A percentile compares a stretch with the other conserved stretches of the same genome.
phyloP scores from a whole-genome alignment of 35 echinoderm and acorn worm genomes.

The Stichopus chloronotus region DNA sequence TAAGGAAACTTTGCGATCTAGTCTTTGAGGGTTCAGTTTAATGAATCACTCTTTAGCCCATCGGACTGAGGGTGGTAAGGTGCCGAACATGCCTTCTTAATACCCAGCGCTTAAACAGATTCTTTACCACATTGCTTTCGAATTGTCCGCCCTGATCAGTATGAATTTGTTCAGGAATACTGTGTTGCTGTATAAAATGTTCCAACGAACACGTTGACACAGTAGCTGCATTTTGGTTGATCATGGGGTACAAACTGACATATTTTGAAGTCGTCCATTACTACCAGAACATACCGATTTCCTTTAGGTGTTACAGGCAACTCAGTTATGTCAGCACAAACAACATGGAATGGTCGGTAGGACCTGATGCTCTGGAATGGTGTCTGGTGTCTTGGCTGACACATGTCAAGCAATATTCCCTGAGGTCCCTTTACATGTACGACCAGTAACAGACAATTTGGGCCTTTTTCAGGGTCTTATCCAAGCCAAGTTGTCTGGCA shows the following conservation, averaged over 20 bases:
- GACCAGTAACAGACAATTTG: not conserved
- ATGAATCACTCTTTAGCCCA: conserved; percentile 19
- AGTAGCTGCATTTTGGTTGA: conserved; percentile 42
- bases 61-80: too few species aligned
- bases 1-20: not conserved
- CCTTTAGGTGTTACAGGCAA: conserved; percentile 32
- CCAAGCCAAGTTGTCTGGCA: conserved; percentile 26
- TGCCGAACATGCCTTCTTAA: too few species aligned
- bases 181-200: conserved; percentile 18
- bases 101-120: conserved; percentile 18
- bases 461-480: conserved; percentile 2
- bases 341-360: conserved; percentile 4
- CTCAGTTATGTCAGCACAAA: conserved; percentile 34
- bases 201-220: conserved; percentile 15
- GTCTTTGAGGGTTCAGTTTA: conserved; percentile 32
- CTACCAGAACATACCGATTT: conserved; percentile 45
- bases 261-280: conserved; percentile 57
- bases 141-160: conserved; percentile 66
- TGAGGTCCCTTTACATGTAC: conserved; percentile 21
- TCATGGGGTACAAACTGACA: not conserved
- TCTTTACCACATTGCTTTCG: conserved; percentile 8
- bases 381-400: not conserved
- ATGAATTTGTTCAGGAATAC: too few species aligned
- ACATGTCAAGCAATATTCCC: not conserved
- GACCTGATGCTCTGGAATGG: not conserved